Base-by-base conservation (phyloP, 2,113 vertebrate genomes). In the Bos javanicus region DNA sequence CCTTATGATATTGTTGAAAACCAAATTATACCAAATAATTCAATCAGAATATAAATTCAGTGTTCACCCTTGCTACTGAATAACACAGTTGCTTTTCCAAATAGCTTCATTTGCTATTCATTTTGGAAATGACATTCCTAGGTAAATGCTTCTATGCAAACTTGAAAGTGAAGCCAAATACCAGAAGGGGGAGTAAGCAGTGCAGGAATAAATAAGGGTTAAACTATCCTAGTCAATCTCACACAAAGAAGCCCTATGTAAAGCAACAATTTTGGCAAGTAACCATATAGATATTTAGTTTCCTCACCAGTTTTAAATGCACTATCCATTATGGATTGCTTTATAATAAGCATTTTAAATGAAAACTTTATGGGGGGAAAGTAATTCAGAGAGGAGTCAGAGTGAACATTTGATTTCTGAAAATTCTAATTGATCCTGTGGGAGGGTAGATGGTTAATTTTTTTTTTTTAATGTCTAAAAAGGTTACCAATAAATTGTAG, bases 111-210 rank as follows among this genome's bases (percentile, higher is more conserved):
- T 95, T 96, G 48, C 84, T 90, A 52, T 91, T 82, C 87, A 57
- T 78, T 12, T 25, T 93, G 48, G 39, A 96, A 97, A 96, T 92
- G 52, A 60, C 76, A 94, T 92, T 30, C 8, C 26, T 87, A 71
- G 43, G 60, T 86, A 88, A 97, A 85, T 88, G 13, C 11, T 88
- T 60, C 84, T 39, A 87, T 91, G 78, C 8, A 91, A 84, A 90
- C 93, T 82, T 96, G 83, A 91, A 97, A 96, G 17, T 52, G 23
- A 93, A 96, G 67, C 59, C 64, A 94, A 91, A 62, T 62, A 39
- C 36, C 60, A 93, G 43, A 87, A 82, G 46, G n/a, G 30, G 52
- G 7, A 88, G 33, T 80, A 76, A 56, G 30, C n/a, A 78, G 17
- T 87, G 28, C 50, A 81, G 60, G 50, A 95, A 86, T 86, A 94